Conservation (phyloP, 2,797 vertebrate genomes). For the Gorsachius magnificus region DNA sequence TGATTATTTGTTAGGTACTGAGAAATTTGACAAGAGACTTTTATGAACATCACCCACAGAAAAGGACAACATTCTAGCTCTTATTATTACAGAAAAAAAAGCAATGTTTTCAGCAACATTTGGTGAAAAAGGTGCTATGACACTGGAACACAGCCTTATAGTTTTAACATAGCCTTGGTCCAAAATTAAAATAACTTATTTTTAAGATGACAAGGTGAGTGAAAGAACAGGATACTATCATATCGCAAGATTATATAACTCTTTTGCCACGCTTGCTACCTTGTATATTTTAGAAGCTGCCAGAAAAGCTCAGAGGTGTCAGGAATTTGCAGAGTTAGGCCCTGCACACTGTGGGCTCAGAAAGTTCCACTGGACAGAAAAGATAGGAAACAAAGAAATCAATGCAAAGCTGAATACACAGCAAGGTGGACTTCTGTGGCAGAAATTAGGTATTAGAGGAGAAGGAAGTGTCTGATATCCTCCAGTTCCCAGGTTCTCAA, state of each 20-base stretch:
- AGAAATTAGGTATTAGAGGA: neutral
- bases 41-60: neutral
- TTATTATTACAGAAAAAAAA: neutral
- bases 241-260: neutral
- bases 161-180: neutral
- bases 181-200: neutral
- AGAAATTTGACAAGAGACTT: neutral
- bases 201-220: neutral
- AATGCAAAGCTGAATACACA: neutral
- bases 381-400: fast-evolving
- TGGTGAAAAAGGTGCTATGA: neutral
- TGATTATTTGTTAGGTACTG: neutral
- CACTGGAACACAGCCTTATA: neutral
- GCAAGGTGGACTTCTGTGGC: neutral
- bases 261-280: neutral
- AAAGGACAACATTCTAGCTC: neutral
- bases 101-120: neutral
- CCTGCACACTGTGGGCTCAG: neutral
- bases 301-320: neutral
- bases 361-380: neutral
- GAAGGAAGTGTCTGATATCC: neutral
- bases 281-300: neutral
- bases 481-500: neutral
- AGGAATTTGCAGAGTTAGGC: neutral
- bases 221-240: neutral